phyloP scores from a whole-genome alignment of 2,888 invertebrate species.

The Tillus elongatus region DNA sequence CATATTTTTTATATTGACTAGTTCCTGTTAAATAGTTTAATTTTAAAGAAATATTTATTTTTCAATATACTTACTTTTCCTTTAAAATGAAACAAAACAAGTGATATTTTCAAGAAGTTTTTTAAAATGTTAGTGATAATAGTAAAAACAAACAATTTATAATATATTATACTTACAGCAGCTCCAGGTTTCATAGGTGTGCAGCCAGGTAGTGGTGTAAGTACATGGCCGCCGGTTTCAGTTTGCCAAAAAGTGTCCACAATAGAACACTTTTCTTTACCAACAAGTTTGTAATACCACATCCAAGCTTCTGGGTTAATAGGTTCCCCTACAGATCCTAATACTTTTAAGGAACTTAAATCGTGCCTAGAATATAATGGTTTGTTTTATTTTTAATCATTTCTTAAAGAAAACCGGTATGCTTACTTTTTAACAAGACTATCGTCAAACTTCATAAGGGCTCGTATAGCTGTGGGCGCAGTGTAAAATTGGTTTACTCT shows the following conservation, averaged over 20 bases:
- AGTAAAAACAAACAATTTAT: conserved; percentile 7
- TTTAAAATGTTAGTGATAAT: conserved; percentile 3
- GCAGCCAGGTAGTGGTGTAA: conserved; percentile 92
- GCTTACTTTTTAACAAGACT: conserved; percentile 66
- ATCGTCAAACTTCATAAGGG: conserved; percentile 92
- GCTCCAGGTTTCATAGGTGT: conserved; percentile 97
- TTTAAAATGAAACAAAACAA: conserved; percentile 1
- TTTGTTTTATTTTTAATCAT: conserved; percentile 6
- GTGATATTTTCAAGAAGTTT: no score
- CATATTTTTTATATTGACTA: no score
- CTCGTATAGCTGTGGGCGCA: conserved; percentile 93
- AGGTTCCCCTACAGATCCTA: conserved; percentile 98
- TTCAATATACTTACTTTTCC: background rate
- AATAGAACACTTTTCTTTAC: conserved; percentile 77
- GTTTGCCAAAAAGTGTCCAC: conserved; percentile 99
- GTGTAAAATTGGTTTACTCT: conserved; percentile 95
- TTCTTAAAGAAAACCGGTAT: no score
- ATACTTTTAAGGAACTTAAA: conserved; percentile 58
- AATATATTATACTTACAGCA: conserved; percentile 59
- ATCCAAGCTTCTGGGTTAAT: conserved; percentile 98
- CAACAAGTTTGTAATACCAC: conserved; percentile 85
- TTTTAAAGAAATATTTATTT: background rate
- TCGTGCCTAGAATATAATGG: conserved; percentile 50
- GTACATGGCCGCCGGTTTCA: conserved; percentile 96
- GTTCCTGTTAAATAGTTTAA: no score